A percentile compares a stretch with the other conserved stretches of the same genome.
phyloP scores from a whole-genome alignment of 2,797 vertebrate species.

The Anisognathus igniventris region DNA sequence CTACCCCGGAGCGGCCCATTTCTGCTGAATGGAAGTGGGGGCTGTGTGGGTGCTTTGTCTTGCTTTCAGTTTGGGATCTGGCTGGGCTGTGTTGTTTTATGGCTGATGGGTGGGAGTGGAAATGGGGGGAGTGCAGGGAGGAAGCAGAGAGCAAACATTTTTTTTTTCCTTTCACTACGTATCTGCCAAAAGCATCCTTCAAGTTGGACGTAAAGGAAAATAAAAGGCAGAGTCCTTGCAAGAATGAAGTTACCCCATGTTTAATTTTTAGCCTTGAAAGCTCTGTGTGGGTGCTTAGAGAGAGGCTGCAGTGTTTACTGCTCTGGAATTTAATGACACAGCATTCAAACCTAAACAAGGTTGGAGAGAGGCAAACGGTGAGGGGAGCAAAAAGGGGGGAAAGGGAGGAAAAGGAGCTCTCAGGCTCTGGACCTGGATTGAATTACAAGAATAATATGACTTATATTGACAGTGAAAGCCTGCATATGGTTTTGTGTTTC shows the following conservation, averaged over 20 bases:
- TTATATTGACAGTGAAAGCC: not conserved
- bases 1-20: not conserved
- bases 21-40: conserved; percentile 51
- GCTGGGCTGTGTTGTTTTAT: conserved; percentile 15
- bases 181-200: conserved; percentile 15
- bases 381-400: not conserved
- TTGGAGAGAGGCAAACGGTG: not conserved
- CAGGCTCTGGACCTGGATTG: not conserved
- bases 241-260: not conserved
- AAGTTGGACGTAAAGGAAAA: not conserved
- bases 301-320: not conserved
- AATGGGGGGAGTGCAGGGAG: not conserved
- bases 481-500: not conserved
- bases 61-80: conserved; percentile 18
- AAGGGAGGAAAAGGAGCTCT: not conserved
- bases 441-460: conserved; percentile 29
- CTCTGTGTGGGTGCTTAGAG: not conserved
- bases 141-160: not conserved
- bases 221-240: not conserved
- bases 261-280: conserved; percentile 8
- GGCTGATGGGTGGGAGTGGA: not conserved
- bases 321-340: conserved; percentile 45
- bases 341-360: not conserved
- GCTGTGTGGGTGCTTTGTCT: conserved; percentile 59
- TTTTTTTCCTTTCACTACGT: not conserved